Evolutionary conservation across 2,888 invertebrate species (phyloP).

Genomic region (Trichacis sp.): DNA sequence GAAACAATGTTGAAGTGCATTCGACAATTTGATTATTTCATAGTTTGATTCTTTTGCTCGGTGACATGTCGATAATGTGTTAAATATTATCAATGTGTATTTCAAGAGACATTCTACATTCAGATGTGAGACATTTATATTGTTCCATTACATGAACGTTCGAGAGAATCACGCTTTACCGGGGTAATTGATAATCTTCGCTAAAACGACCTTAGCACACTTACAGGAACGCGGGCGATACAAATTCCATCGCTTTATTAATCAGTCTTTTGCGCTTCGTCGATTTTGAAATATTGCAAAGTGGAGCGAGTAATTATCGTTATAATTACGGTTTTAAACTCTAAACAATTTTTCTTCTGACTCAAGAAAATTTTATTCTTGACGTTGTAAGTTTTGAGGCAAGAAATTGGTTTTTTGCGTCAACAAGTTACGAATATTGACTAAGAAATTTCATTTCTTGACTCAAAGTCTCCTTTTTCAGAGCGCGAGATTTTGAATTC

Average conservation of each 20-base stretch:
- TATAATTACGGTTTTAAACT: too few relatives aligned
- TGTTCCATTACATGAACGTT: constrained; percentile 22
- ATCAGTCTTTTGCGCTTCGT: constrained; percentile 42
- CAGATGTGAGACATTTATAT: constrained; percentile 29
- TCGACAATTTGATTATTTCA: constrained; percentile 40
- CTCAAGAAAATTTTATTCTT: too few relatives aligned
- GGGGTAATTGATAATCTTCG: constrained; percentile 2
- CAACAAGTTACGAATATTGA: too few relatives aligned
- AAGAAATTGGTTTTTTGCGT: too few relatives aligned
- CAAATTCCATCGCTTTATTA: constrained; percentile 39
- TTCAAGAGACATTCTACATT: constrained; percentile 24
- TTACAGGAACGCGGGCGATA: constrained; percentile 35
- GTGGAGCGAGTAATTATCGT: too few relatives aligned
- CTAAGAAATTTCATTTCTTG: too few relatives aligned
- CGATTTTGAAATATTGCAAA: too few relatives aligned
- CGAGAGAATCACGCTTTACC: constrained; percentile 13
- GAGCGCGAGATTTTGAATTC: too few relatives aligned
- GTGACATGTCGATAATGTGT: constrained; percentile 35
- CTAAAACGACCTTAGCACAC: constrained; percentile 21
- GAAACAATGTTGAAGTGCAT: constrained; percentile 22
- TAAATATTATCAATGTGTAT: constrained; percentile 24
- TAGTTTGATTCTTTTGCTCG: constrained; percentile 40
- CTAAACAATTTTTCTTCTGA: too few relatives aligned
- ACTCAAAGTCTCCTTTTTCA: too few relatives aligned
- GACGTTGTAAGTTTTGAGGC: too few relatives aligned